Evolutionary conservation across 2,113 vertebrate genomes (phyloP), one percentile per base, ranked within the genome.

Genomic region (Rana temporaria): DNA sequence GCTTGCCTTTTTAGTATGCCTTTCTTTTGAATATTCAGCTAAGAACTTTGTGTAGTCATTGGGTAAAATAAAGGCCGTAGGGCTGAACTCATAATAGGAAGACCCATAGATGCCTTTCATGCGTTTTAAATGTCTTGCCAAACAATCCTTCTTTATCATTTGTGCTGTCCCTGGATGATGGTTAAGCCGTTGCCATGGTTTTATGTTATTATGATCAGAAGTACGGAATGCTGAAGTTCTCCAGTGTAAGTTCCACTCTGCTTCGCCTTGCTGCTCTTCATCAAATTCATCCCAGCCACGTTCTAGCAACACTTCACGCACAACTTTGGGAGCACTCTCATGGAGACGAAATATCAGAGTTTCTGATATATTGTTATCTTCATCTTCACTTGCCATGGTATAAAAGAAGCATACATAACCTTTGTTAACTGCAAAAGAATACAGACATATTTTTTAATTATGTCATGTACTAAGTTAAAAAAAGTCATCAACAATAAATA

Each of bases 201-300:
- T 87, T 65, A 96, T 53, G 12, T 81, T 90, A 71, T 84, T 6
- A 65, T 93, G 93, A 3, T 94, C 89, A 0, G 87, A 81, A 85
- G 68, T 88, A 20, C 12, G 80, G 85, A 96, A 96, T 2, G 90
- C 85, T 0, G 93, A 89, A 0, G 87, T 62, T 32, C 89, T 85
- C 93, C 93, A 94, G 78, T 93, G 92, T 6, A 96, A 89, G 81
- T 95, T 95, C 95, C 94, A 95, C 84, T 93, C 93, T 16, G 90
- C 77, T 0, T 87, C 84, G 15, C 88, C 87, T 32, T 86, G 90
- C n/a, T 81, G 72, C 1, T 85, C 79, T 8, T 86, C 75, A 7
- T 93, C 84, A 19, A 92, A 94, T 52, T 93, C 91, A 60, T 86
- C 85, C 95, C 95, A 95, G 0, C 92, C 92, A 0, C 90, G 89